Evolutionary conservation across 2,888 invertebrate genomes (phyloP).

Genomic region (Meiosimyza platycephala): DNA sequence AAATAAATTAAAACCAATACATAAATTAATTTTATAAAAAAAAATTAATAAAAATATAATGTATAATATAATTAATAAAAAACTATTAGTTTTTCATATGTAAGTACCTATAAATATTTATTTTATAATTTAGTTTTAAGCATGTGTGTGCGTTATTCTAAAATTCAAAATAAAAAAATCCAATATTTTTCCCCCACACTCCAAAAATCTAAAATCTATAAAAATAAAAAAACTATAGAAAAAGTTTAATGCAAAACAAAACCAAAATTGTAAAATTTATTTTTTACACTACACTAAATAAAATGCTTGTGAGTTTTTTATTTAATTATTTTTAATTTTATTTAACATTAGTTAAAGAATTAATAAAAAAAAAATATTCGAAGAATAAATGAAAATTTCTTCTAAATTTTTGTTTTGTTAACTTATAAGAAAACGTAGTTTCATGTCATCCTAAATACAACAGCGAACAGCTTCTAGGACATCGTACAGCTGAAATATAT

Average conservation of each 20-base stretch:
- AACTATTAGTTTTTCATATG: conserved; percentile 36
- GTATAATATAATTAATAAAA: conserved; percentile 42
- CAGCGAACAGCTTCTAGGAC: no score
- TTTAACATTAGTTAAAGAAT: conserved; percentile 17
- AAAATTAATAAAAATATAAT: conserved; percentile 49
- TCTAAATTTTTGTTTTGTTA: no score
- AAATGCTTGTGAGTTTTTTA: conserved; percentile 46
- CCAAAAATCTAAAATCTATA: conserved; percentile 38
- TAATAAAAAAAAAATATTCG: conserved; percentile 1
- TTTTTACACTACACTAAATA: conserved; percentile 42
- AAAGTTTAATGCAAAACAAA: conserved; percentile 24
- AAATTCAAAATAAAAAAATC: conserved; percentile 13
- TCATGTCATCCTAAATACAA: no score
- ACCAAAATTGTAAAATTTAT: conserved; percentile 17
- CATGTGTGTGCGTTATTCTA: no score
- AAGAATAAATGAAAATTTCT: no score
- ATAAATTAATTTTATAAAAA: conserved; percentile 37
- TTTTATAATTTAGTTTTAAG: conserved; percentile 54
- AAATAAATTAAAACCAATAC: no score
- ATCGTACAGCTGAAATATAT: no score
- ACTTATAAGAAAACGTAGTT: no score
- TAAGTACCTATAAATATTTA: no score
- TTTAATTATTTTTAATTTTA: conserved; percentile 42
- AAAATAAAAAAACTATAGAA: conserved; percentile 8
- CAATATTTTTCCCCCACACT: conserved; percentile 38